These are phyloP conservation scores for Sarotherodon lohbergeri DNA, from an alignment of 2,113 vertebrate genomes.

Conservation along the genomic window DNA sequence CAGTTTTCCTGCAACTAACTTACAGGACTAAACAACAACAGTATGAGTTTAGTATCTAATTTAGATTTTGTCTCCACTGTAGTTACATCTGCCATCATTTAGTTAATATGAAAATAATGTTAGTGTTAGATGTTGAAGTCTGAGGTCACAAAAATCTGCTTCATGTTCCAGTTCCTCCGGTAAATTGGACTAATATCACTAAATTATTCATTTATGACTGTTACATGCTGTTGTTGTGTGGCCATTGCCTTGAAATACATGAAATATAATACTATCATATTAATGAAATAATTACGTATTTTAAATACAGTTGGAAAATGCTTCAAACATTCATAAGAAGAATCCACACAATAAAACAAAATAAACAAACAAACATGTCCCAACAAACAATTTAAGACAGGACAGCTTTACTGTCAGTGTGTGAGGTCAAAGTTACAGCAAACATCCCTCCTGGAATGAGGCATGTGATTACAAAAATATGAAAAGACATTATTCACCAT, in stretches of 20 bases:
- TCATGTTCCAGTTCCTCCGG: not conserved
- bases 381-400: fast-evolving
- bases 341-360: not conserved
- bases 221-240: not conserved
- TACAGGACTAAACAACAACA: not conserved
- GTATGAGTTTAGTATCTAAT: not conserved
- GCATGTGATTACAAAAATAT: not conserved
- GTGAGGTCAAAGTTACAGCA: not conserved
- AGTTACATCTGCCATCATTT: not conserved
- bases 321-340: not conserved
- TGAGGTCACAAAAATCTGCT: not conserved
- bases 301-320: not conserved
- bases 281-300: fast-evolving
- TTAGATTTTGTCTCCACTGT: not conserved
- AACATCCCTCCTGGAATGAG: not conserved
- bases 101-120: not conserved
- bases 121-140: not conserved
- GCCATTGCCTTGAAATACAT: not conserved
- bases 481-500: not conserved
- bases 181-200: not conserved
- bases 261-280: not conserved
- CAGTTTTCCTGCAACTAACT: not conserved
- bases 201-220: not conserved
- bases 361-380: fast-evolving
- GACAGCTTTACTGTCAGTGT: not conserved